Evolutionary conservation across 2,113 vertebrate species (phyloP).

Genomic region (Syngnathus typhle): DNA sequence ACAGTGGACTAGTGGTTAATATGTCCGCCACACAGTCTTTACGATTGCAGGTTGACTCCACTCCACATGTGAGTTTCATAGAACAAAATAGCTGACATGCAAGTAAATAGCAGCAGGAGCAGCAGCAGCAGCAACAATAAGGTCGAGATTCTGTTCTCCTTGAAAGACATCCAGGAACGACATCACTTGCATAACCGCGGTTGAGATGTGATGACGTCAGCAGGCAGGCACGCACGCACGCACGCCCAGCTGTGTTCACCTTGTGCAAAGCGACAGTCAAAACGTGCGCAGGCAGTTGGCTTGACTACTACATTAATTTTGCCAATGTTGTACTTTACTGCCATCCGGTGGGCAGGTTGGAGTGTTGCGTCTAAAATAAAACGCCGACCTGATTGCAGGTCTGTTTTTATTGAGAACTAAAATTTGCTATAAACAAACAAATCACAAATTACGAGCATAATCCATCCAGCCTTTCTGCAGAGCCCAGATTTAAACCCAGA

Average conservation of each 20-base stretch:
- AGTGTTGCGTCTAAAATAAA: background rate
- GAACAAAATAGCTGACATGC: background rate
- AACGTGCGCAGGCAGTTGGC: background rate
- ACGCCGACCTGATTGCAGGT: no score
- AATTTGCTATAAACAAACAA: no score
- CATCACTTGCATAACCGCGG: constrained; percentile 4
- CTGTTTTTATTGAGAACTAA: no score
- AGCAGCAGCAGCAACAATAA: background rate
- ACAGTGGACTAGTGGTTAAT: background rate
- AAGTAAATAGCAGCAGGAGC: background rate
- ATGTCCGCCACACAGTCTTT: no score
- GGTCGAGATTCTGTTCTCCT: background rate
- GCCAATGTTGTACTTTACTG: background rate
- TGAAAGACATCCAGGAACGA: background rate
- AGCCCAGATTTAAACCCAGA: no score
- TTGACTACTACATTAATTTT: background rate
- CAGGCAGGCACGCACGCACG: constrained; percentile 44
- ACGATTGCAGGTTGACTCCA: no score
- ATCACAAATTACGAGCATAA: no score
- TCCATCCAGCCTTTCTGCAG: no score
- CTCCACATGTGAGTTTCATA: background rate
- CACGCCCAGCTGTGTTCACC: constrained; percentile 38
- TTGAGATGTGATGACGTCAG: constrained; percentile 26
- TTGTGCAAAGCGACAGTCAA: constrained; percentile 25
- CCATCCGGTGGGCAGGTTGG: background rate